Evolutionary conservation across 2,888 invertebrate species (phyloP).

Genomic region (Athrips mouffetella): DNA sequence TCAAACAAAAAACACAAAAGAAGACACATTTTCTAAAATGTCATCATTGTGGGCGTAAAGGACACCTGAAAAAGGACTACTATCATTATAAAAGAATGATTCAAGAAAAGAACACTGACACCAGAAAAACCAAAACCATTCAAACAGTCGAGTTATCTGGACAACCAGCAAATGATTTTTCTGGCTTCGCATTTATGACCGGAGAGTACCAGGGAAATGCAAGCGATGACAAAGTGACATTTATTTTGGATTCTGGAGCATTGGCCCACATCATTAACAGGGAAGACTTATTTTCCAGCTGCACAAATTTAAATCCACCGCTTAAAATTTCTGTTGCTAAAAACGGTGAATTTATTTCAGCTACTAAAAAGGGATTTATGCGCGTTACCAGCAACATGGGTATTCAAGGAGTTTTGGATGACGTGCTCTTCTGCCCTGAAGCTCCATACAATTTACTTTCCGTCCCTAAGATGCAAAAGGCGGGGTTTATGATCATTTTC

Average conservation of each 20-base stretch:
- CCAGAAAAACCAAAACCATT: constrained; percentile 17
- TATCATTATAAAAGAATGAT: constrained; percentile 26
- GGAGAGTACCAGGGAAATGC: constrained; percentile 11
- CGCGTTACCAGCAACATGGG: constrained; percentile 31
- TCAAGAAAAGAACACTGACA: constrained; percentile 7
- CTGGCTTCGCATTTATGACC: constrained; percentile 25
- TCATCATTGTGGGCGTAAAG: constrained; percentile 35
- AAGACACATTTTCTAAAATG: constrained; percentile 24
- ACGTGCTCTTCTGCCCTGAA: constrained; percentile 34
- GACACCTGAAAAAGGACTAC: constrained; percentile 37
- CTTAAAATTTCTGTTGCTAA: constrained; percentile 39
- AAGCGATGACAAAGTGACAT: constrained; percentile 10
- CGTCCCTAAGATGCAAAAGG: constrained; percentile 17
- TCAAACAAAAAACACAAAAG: neutral
- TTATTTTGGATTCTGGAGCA: constrained; percentile 27
- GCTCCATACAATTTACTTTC: constrained; percentile 33
- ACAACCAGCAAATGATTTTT: constrained; percentile 8
- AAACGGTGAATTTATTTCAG: constrained; percentile 30
- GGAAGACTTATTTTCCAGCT: constrained; percentile 22
- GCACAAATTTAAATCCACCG: constrained; percentile 23
- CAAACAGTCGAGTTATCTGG: constrained; percentile 21
- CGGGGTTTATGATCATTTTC: constrained; percentile 29
- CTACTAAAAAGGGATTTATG: constrained; percentile 35
- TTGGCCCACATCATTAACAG: constrained; percentile 29
- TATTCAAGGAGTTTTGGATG: constrained; percentile 21